Evolutionary conservation across 2,888 invertebrate genomes (phyloP), one percentile per base, ranked within the genome.

Genomic region (Melangyna quadrimaculata): DNA sequence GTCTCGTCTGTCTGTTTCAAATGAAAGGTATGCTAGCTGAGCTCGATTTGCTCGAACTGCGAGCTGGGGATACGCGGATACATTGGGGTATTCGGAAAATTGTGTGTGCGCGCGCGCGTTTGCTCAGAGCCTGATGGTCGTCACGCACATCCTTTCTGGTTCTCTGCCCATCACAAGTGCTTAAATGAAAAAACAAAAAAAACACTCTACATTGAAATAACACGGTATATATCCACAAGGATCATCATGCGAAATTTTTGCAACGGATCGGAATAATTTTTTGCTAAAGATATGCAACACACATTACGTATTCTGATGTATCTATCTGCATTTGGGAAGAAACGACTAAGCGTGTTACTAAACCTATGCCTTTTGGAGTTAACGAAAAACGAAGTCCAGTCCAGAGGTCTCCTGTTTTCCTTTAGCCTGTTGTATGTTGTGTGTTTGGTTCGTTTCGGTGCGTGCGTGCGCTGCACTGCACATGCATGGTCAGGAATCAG

Each of bases 51-150:
- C 6, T 14, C 8, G 43, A 19, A n/a, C 43, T 29, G 77, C 27
- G 53, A 48, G n/a, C 14, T 19, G 59, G 48, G 79, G 87, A 67
- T 59, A 74, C 43, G 78, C 84, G 84, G 88, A 89, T 75, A 43
- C 57, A 71, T 67, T 72, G 69, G 43, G 57, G 29, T 32, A 70
- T 77, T 71, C 35, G 79, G 75, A 57, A 81, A 86, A 86, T 90
- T 90, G 90, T 88, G 89, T 90, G 90, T 90, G 91, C 90, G 90
- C 91, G 90, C 90, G 90, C 90, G 90, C 90, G 91, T 90, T 89
- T 84, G 74, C 88, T 89, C 87, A 88, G 88, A 88, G 88, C 87
- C 88, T 87, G 81, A 78, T 87, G 81, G 80, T 87, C 84, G 74
- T 78, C 88, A 89, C 81, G 87, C 86, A 87, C 82, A 78, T 88